Base-by-base conservation (phyloP, 2,113 vertebrate genomes). In the Struthio camelus region DNA sequence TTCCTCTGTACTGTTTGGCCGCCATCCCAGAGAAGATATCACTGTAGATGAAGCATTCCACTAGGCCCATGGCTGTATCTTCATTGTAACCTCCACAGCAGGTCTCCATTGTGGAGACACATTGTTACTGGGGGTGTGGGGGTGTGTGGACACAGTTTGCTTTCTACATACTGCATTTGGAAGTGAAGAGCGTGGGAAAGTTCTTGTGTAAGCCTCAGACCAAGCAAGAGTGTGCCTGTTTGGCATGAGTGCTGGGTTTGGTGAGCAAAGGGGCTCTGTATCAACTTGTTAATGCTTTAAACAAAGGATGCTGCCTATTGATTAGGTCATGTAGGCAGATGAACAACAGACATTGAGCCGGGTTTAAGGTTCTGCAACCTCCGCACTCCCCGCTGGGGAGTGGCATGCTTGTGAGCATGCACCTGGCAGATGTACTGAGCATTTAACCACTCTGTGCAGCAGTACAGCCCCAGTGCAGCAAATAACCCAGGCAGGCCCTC, bases 401-500 rank as follows among this genome's bases (percentile, higher is more conserved):
- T 6, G n/a, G 76, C 58, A 54, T 34, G 14, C 58, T 28, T 58
- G 42, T 61, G 42, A 65, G 42, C 69, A 69, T 19, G 22, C 62
- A 28, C 5, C 38, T 16, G 76, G 56, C 76, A 79, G 58, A 69
- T 13, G 46, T 14, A 44, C 14, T 22, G 69, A 12, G 65, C 5
- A 3, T 5, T 1, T 14, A 66, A 46, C 23, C 67, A 62, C 87
- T 54, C 50, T 23, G 58, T 67, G 30, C 20, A 64, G 42, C 0
- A 0, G 48, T 7, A 20, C 42, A 32, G 73, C 78, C 64, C 32
- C 0, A 0, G 2, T 9, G 71, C 84, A 58, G 77, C 38, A 11
- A 0, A 0, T 6, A 53, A 25, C 16, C 9, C 0, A 0, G 42
- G 40, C 7, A 42, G 14, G 13, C 58, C 11, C 34, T 48, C 38